phyloP scores from a whole-genome alignment of 2,888 invertebrate genomes.

The Coenonympha glycerion region DNA sequence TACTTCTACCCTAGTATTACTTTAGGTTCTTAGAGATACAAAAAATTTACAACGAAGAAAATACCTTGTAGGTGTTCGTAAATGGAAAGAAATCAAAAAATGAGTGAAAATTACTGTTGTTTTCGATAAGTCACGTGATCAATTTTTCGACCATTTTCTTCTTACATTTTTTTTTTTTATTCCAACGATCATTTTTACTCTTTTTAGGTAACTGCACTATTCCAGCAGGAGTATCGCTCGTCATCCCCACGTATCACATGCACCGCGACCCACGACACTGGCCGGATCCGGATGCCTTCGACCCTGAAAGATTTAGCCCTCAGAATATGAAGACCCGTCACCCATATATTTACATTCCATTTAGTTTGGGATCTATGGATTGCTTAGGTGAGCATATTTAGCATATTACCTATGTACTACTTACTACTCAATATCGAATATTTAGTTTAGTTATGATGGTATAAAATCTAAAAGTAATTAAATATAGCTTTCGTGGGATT shows the following conservation, averaged over 20 bases:
- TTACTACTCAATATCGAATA: no score
- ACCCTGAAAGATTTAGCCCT: slow-evolving; percentile 56
- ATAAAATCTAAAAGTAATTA: no score
- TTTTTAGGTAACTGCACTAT: slow-evolving; percentile 46
- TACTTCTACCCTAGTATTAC: no score
- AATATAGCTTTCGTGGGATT: no score
- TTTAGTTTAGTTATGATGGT: no score
- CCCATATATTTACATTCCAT: slow-evolving; percentile 54
- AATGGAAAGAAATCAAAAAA: no score
- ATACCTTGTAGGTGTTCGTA: no score
- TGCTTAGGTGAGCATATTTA: slow-evolving; percentile 47
- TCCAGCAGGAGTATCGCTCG: slow-evolving; percentile 52
- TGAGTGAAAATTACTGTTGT: no score
- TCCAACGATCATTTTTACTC: neutral
- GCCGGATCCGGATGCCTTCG: slow-evolving; percentile 49
- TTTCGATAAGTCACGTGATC: no score
- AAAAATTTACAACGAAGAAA: no score
- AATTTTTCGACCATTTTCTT: no score
- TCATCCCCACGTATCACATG: slow-evolving; percentile 51
- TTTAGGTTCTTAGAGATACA: no score
- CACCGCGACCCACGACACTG: slow-evolving; percentile 56
- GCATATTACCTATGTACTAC: neutral
- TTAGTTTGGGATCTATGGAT: slow-evolving; percentile 64
- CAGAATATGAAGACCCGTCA: slow-evolving; percentile 45
- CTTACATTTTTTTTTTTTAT: neutral